Evolutionary conservation across 2,113 vertebrate genomes (phyloP).

Genomic region (Suncus etruscus): DNA sequence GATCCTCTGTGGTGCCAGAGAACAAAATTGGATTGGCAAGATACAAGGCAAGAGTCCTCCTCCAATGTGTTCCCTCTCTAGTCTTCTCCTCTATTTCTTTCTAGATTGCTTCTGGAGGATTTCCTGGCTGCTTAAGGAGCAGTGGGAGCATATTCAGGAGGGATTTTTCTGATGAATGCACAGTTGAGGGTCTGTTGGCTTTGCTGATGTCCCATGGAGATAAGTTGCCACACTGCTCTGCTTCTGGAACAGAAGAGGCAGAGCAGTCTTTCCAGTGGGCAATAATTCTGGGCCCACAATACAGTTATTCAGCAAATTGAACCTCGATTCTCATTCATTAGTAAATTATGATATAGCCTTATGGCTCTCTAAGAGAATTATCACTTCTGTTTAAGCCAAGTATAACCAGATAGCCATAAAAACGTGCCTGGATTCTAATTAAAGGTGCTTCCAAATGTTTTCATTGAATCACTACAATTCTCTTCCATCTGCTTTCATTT

Average conservation of each 20-base stretch:
- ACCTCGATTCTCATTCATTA: conserved; percentile 7
- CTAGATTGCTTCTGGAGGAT: background rate
- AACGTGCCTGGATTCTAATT: background rate
- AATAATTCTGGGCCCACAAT: background rate
- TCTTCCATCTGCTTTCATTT: background rate
- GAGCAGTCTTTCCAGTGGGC: background rate
- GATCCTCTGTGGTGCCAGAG: no score
- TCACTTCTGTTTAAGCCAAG: background rate
- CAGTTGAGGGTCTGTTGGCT: no score
- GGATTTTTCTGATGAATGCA: background rate
- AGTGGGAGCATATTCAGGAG: rapidly evolving
- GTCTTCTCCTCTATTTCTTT: background rate
- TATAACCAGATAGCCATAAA: background rate
- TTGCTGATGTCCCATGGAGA: background rate
- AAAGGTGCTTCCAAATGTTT: background rate
- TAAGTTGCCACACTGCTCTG: background rate
- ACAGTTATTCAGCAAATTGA: background rate
- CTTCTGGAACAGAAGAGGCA: background rate
- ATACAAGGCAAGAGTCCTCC: no score
- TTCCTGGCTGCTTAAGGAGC: background rate
- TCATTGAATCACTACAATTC: background rate
- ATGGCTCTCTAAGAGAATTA: background rate
- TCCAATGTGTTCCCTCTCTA: no score
- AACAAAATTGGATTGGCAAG: no score
- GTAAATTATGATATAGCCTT: conserved; percentile 5